A percentile compares a stretch with the other conserved stretches of the same genome.
These are phyloP conservation scores for Aphidoletes aphidimyza DNA, from an alignment of 2,888 invertebrate genomes.

Conservation along the genomic window DNA sequence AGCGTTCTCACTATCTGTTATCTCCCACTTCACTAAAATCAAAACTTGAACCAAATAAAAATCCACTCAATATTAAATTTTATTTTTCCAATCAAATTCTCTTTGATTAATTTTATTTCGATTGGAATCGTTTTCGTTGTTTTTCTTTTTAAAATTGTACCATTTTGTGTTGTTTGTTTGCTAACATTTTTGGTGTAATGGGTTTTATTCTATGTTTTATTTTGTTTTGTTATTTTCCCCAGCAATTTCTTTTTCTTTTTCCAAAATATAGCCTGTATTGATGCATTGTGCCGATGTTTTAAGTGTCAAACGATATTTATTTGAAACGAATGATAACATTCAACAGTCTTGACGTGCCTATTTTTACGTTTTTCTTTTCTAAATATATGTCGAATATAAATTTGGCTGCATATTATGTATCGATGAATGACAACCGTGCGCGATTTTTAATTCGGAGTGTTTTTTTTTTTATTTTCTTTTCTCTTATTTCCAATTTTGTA, in stretches of 20 bases:
- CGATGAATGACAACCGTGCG: neutral
- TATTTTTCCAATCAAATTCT: neutral
- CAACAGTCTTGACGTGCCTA: neutral
- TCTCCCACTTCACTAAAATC: too few species aligned
- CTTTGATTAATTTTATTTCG: neutral
- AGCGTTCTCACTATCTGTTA: too few species aligned
- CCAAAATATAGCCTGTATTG: constrained; percentile 19
- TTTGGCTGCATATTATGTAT: neutral
- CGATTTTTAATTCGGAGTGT: neutral
- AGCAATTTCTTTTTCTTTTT: too few species aligned
- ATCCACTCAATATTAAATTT: too few species aligned
- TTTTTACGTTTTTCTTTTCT: too few species aligned
- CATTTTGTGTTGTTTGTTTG: too few species aligned
- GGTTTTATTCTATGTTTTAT: constrained; percentile 11
- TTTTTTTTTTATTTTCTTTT: neutral
- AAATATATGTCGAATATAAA: too few species aligned
- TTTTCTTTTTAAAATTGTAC: neutral
- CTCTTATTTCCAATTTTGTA: neutral
- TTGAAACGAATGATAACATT: neutral
- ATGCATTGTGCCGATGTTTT: constrained; percentile 28
- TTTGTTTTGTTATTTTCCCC: too few species aligned
- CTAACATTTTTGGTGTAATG: constrained; percentile 12
- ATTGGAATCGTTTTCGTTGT: neutral
- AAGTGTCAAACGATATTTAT: neutral
- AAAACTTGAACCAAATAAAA: too few species aligned